These are phyloP conservation scores for Chrysomallon squamiferum DNA, from an alignment of 1,140 invertebrate genomes.

Conservation along the genomic window DNA sequence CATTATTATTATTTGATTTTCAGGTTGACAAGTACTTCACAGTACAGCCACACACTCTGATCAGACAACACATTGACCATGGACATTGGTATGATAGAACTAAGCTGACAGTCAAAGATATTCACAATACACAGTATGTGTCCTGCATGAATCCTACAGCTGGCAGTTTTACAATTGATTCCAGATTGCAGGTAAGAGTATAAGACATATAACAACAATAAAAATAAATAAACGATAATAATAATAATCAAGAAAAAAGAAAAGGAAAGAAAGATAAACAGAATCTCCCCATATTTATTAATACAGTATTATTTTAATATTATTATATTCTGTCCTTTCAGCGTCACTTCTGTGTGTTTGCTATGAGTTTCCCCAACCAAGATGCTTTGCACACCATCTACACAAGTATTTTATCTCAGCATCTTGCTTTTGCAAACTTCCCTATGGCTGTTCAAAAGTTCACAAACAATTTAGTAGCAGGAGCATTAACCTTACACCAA, in stretches of 20 bases:
- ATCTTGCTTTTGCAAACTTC: conserved; percentile 83
- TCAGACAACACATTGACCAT: conserved; percentile 94
- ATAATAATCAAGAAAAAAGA: no score
- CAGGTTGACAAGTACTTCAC: conserved; percentile 91
- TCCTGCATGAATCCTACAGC: conserved; percentile 98
- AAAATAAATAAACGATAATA: no score
- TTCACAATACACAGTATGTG: conserved; percentile 96
- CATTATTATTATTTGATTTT: no score
- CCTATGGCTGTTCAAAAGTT: conserved; percentile 67
- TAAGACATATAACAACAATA: no score
- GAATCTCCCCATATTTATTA: no score
- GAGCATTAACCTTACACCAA: conserved; percentile 83
- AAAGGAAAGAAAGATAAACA: no score
- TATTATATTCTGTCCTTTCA: no score
- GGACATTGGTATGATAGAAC: conserved; percentile 91
- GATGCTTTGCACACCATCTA: conserved; percentile 91
- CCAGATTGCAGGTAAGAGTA: conserved; percentile 75
- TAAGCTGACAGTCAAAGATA: conserved; percentile 91
- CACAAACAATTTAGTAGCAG: conserved; percentile 76
- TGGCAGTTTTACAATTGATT: conserved; percentile 95
- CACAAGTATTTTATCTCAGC: conserved; percentile 76
- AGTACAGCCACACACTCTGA: conserved; percentile 93
- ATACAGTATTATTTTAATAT: no score
- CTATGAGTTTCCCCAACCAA: conserved; percentile 86
- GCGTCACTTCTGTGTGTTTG: conserved; percentile 93